phyloP scores from a whole-genome alignment of 2,797 vertebrate species.

The Hozukius guyotensis region DNA sequence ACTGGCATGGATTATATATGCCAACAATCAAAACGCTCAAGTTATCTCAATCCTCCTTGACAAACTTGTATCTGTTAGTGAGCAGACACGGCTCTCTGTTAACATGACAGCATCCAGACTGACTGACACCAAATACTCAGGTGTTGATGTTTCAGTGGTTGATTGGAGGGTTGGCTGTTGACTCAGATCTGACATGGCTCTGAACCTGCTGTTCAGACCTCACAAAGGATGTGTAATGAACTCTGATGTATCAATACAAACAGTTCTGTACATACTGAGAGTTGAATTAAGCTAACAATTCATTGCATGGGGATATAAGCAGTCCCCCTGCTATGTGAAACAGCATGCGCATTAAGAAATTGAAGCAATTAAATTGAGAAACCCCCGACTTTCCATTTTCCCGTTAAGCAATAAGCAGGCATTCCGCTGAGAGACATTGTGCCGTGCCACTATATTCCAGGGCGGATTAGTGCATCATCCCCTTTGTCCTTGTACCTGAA shows the following conservation, averaged over 20 bases:
- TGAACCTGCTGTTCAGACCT: neutral
- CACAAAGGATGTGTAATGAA: neutral
- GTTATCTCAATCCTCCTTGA: neutral
- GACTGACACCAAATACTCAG: neutral
- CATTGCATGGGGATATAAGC: neutral
- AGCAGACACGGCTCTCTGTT: neutral
- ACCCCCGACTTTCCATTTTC: neutral
- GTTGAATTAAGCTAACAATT: neutral
- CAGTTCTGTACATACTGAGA: neutral
- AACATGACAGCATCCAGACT: neutral
- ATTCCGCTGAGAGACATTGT: neutral
- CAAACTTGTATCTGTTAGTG: neutral
- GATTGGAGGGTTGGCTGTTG: neutral
- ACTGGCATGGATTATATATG: neutral
- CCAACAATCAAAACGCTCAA: neutral
- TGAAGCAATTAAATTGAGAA: neutral
- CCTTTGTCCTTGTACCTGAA: slow-evolving; percentile 62
- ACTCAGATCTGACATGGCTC: neutral
- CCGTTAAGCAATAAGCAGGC: neutral
- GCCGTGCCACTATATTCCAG: slow-evolving; percentile 12
- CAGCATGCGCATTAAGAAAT: neutral
- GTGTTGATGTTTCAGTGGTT: slow-evolving; percentile 1
- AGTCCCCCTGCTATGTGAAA: neutral
- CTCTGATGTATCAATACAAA: neutral
- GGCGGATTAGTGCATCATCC: slow-evolving; percentile 40